Evolutionary conservation across 2,797 vertebrate species (phyloP), one percentile per base, ranked within the genome.

Genomic region (Xenops minutus): DNA sequence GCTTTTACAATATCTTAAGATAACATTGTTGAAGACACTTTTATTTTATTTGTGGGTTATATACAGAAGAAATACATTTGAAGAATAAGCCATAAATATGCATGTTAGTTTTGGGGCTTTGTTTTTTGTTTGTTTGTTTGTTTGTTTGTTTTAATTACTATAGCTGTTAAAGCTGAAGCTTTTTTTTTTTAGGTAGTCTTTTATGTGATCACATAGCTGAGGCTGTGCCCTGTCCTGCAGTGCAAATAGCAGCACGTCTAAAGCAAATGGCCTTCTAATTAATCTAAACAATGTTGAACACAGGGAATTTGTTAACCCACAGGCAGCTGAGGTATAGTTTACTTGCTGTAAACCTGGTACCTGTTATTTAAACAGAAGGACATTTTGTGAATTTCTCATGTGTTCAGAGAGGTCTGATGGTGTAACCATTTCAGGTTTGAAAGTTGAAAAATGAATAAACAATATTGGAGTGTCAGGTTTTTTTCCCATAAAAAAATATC

Each of bases 281-380:
- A 96, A 88, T 96, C 83, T 94, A 83, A 92, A 64, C 67, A 89
- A 58, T 73, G 44, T n/a, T 87, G 83, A 95, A 91, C 76, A 69
- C 16, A 66, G 66, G 71, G 86, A 88, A 92, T 95, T 89, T 87
- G 66, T 64, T 84, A 91, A 89, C 21, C 30, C 71, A 80, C n/a
- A 84, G 74, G 32, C 86, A 97, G 72, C 51, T 87, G 69, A 91
- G 54, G 34, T 78, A 59, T 7, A 69, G 37, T 88, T 89, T 85
- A 64, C 54, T 78, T 94, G 22, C 55, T 76, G 71, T 67, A 89
- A 83, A 83, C 72, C 52, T 92, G 56, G 54, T 85, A 89, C 52
- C 55, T 86, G n/a, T 58, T 94, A 82, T 85, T 95, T 88, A 92
- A 95, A 85, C 56, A 86, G 88, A 85, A 77, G 21, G 7, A 55